Evolutionary conservation across 2,797 vertebrate species (phyloP), one percentile per base, ranked within the genome.

Genomic region (Loris lydekkerianus): DNA sequence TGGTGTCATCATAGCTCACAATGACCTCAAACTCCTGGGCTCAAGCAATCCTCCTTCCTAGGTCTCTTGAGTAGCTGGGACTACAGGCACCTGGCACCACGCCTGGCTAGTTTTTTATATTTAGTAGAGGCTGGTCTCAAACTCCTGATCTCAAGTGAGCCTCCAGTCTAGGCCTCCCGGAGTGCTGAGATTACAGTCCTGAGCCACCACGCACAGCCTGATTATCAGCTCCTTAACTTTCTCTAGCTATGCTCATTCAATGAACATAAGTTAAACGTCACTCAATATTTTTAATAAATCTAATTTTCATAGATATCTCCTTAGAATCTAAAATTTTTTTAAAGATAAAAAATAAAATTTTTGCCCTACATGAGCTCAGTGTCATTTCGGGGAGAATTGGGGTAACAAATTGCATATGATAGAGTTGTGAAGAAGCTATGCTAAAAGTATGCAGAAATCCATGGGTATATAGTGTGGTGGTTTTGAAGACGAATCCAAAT

Each of bases 221-320:
- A 56, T 60, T 60, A 58, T 18, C 61, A n/a, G 0, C 9, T 65
- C 46, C 93, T 89, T 80, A 23, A 76, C 84, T 91, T 94, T 67
- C 49, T 76, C 37, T n/a, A 84, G n/a, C 7, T 67, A 1, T 70
- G 15, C 65, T 34, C 65, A 18, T 69, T 69, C 31, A 69, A 69
- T 69, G 34, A 69, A n/a, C 65, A n/a, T n/a, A 69, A 69, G 31
- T n/a, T 70, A 90, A 90, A 90, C 10, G 18, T 90, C 13, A 73
- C 63, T 92, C 27, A 61, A 31, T 69, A 86, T 20, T 81, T 75
- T 75, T 29, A 81, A 27, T 29, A 87, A 78, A 13, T 56, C 10
- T 87, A 75, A 87, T n/a, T 72, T 78, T 87, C 90, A 31, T 11
- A 40, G 6, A 56, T 23, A 87, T 25, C 75, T 49, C 89, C 37